These are phyloP conservation scores for Ceuthmochares aereus DNA, from an alignment of 2,113 vertebrate species.

Conservation along the genomic window DNA sequence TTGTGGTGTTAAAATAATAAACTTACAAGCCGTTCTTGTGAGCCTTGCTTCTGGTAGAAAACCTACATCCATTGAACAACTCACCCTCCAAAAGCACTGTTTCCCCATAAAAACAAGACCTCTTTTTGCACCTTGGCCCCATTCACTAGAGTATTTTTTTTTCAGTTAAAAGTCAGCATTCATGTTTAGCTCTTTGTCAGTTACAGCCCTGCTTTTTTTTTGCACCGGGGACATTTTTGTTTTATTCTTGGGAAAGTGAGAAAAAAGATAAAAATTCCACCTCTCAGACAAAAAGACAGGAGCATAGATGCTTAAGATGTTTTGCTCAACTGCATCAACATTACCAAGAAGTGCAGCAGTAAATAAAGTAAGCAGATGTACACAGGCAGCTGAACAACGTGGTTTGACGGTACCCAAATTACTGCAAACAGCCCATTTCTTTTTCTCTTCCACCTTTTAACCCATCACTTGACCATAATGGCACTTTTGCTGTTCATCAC, in stretches of 20 bases:
- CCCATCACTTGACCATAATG: slow-evolving; percentile 67
- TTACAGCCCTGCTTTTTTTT: neutral
- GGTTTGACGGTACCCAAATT: slow-evolving; percentile 51
- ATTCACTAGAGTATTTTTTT: neutral
- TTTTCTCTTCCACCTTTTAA: slow-evolving; percentile 52
- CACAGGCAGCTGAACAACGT: slow-evolving; percentile 31
- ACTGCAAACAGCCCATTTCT: slow-evolving; percentile 35
- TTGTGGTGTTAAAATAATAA: neutral
- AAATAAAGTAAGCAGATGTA: slow-evolving; percentile 42
- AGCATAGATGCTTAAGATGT: neutral
- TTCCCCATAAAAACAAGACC: neutral
- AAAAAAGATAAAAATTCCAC: neutral
- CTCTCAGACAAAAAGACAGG: neutral
- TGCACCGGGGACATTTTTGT: neutral
- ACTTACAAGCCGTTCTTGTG: neutral
- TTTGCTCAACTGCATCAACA: neutral
- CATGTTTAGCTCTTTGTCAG: neutral
- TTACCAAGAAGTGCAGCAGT: slow-evolving; percentile 11
- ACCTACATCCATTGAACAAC: neutral
- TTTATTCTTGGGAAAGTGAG: neutral
- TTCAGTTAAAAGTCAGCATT: neutral
- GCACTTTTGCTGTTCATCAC: slow-evolving; percentile 72
- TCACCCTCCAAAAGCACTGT: neutral
- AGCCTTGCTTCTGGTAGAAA: neutral
- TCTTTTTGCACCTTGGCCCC: neutral